phyloP scores from a whole-genome alignment of 2,888 invertebrate species.

The Osedax fenrisi region DNA sequence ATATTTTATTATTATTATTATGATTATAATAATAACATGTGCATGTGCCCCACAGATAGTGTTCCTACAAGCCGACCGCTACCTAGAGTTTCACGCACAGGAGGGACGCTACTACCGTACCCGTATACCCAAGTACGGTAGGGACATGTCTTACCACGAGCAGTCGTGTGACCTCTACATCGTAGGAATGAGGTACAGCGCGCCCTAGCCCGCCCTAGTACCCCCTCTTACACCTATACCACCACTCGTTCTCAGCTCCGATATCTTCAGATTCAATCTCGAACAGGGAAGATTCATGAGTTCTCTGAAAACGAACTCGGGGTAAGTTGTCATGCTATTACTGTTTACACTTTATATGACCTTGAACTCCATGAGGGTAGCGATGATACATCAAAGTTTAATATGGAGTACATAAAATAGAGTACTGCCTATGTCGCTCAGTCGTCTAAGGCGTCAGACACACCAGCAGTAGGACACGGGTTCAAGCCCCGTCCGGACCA shows the following conservation, averaged over 20 bases:
- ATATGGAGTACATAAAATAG: no score
- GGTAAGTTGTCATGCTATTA: constrained; percentile 37
- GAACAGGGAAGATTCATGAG: constrained; percentile 86
- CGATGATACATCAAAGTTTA: no score
- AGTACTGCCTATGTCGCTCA: no score
- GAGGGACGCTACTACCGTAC: constrained; percentile 79
- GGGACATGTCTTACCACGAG: constrained; percentile 79
- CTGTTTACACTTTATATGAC: no score
- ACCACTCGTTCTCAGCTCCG: constrained; percentile 59
- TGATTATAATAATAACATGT: no score
- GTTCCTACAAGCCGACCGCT: constrained; percentile 76
- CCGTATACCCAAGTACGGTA: constrained; percentile 83
- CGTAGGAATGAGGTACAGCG: constrained; percentile 68
- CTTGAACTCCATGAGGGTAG: no score
- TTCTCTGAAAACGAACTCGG: constrained; percentile 65
- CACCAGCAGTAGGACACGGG: no score
- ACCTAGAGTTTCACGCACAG: constrained; percentile 85
- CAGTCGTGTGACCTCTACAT: constrained; percentile 81
- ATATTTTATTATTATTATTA: no score
- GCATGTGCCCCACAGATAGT: constrained; percentile 59
- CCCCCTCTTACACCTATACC: no score
- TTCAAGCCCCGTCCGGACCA: no score
- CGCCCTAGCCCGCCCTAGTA: no score
- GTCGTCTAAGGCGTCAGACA: no score
- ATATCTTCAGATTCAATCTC: constrained; percentile 83